Percentiles rank a stretch among this genome's conserved stretches.
These are phyloP conservation scores for Lemur catta DNA, from an alignment of 2,797 vertebrate species.

Conservation along the genomic window DNA sequence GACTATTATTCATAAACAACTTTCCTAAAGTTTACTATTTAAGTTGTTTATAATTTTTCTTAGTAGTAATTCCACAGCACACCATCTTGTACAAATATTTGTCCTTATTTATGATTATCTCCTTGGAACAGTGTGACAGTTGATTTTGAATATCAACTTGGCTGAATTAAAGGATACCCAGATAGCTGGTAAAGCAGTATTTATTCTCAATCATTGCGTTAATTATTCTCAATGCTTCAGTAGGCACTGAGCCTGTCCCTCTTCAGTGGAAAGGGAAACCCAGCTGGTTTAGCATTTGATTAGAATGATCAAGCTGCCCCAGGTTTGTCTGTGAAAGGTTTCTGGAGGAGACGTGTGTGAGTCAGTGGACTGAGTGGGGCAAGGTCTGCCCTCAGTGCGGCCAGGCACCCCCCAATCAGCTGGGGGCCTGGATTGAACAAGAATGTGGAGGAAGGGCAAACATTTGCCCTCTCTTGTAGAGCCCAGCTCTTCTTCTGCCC, in stretches of 20 bases:
- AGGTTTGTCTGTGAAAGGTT: not conserved
- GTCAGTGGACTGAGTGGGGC: not conserved
- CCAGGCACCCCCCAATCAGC: not conserved
- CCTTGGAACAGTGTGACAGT: not conserved
- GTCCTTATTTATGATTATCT: not conserved
- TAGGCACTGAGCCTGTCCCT: not conserved
- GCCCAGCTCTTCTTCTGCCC: not conserved
- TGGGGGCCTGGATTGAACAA: not conserved
- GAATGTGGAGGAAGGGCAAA: not conserved
- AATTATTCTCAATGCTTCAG: not conserved
- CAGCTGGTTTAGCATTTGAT: too few relatives aligned
- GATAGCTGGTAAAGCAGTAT: not conserved
- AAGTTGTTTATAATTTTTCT: not conserved
- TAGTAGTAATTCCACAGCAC: not conserved
- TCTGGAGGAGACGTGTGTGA: not conserved
- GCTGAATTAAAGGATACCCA: not conserved
- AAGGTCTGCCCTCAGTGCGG: not conserved
- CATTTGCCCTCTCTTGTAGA: not conserved
- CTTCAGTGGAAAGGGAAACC: not conserved
- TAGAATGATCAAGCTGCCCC: not conserved
- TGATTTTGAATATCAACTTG: not conserved
- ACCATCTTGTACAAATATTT: not conserved
- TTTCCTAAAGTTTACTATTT: not conserved
- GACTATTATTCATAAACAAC: slow-evolving; percentile 1
- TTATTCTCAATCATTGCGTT: not conserved